Evolutionary conservation across 1,140 invertebrate genomes (phyloP).

Genomic region (Anoplolepis gracilipes): DNA sequence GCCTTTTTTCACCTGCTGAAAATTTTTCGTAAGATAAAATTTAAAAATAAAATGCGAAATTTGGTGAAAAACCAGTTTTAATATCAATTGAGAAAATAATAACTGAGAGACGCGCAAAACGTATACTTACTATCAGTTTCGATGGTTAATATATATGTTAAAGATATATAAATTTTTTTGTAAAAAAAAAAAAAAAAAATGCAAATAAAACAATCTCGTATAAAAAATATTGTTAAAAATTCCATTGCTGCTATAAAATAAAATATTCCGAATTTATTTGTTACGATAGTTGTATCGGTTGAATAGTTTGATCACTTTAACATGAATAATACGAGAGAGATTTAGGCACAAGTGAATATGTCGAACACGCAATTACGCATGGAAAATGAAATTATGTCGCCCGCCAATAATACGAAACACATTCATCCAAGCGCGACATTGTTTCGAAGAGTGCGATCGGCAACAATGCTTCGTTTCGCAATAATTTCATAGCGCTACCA

Average conservation of each 20-base stretch:
- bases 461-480: conserved; percentile 50
- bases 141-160: background rate
- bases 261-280: background rate
- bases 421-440: conserved; percentile 54
- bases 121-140: background rate
- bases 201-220: background rate
- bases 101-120: background rate
- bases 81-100: background rate
- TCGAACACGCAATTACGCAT: conserved; percentile 27
- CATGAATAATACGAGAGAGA: conserved; percentile 29
- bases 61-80: background rate
- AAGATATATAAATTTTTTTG: background rate
- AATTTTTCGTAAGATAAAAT: background rate
- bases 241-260: background rate
- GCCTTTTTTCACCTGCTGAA: background rate
- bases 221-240: background rate
- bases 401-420: conserved; percentile 57
- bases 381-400: conserved; percentile 60
- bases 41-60: background rate
- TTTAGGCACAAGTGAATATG: conserved; percentile 36
- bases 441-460: conserved; percentile 56
- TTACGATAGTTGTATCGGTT: background rate
- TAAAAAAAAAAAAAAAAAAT: background rate
- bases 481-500: conserved; percentile 48
- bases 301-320: conserved; percentile 25